Evolutionary conservation across 2,888 invertebrate genomes (phyloP).

Genomic region (Platypus cylindrus): DNA sequence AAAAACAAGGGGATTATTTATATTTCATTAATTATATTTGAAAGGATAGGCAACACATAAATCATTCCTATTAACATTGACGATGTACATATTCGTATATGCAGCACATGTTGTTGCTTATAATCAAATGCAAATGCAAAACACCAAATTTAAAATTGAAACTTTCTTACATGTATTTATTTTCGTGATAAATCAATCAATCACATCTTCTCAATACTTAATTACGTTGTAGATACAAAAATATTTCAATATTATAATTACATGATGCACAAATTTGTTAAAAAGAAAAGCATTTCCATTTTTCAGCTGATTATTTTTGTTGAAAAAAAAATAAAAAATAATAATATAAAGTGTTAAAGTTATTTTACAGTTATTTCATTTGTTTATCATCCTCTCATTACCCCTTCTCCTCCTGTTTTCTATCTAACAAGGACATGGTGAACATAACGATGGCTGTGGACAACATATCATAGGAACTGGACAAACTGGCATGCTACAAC

Average conservation of each 20-base stretch:
- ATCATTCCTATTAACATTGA: too few relatives aligned
- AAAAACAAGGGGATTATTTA: too few relatives aligned
- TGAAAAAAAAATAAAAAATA: too few relatives aligned
- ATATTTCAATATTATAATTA: conserved; percentile 11
- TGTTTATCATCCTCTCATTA: background rate
- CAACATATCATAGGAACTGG: conserved; percentile 21
- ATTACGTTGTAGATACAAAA: conserved; percentile 11
- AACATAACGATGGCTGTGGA: conserved; percentile 17
- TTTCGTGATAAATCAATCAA: too few relatives aligned
- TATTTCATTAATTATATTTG: too few relatives aligned
- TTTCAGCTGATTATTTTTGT: conserved; percentile 12
- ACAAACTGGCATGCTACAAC: conserved; percentile 21
- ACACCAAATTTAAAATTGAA: too few relatives aligned
- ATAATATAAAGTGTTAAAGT: conserved; percentile 12
- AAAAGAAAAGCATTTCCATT: conserved; percentile 10
- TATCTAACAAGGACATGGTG: conserved; percentile 10
- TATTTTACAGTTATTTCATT: conserved; percentile 3
- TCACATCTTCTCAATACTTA: conserved; percentile 3
- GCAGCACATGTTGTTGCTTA: too few relatives aligned
- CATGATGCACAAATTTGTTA: conserved; percentile 12
- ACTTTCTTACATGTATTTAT: too few relatives aligned
- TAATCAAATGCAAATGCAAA: too few relatives aligned
- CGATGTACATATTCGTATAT: too few relatives aligned
- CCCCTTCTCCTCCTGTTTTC: too few relatives aligned
- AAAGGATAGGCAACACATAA: too few relatives aligned